These are phyloP conservation scores for Latrodectus elegans DNA, from an alignment of 2,888 invertebrate species.

Conservation along the genomic window DNA sequence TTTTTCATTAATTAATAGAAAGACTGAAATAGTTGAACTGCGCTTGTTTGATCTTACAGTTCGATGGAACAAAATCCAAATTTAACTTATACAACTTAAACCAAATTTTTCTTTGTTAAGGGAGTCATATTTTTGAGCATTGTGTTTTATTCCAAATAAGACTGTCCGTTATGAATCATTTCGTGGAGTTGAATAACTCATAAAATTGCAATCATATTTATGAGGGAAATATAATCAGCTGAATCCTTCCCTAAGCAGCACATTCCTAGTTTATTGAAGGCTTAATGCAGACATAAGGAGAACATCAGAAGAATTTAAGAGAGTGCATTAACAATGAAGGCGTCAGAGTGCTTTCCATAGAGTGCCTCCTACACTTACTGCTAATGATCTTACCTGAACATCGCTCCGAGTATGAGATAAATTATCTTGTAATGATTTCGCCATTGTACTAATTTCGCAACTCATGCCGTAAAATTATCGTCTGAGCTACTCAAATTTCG, in stretches of 20 bases:
- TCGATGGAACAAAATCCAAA: too few species aligned
- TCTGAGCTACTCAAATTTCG: background rate
- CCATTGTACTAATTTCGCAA: slow-evolving; percentile 6
- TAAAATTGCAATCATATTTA: too few species aligned
- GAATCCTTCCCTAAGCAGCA: background rate
- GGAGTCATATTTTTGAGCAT: too few species aligned
- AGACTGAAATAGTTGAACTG: too few species aligned
- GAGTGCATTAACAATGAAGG: background rate
- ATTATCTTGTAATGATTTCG: slow-evolving; percentile 23
- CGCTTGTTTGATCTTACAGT: too few species aligned
- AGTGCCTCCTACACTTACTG: background rate
- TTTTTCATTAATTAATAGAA: too few species aligned
- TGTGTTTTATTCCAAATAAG: too few species aligned
- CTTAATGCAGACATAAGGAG: slow-evolving; percentile 7
- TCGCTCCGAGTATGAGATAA: background rate
- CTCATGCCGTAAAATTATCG: slow-evolving; percentile 10
- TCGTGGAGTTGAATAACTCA: too few species aligned
- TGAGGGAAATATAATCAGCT: too few species aligned
- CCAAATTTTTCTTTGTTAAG: too few species aligned
- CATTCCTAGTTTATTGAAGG: background rate
- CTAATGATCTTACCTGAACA: slow-evolving; percentile 21
- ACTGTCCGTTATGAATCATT: too few species aligned
- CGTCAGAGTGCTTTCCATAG: background rate
- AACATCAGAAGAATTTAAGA: slow-evolving; percentile 23
- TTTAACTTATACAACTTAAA: too few species aligned